These are phyloP conservation scores for Rhabdomys dilectus DNA, from an alignment of 2,113 vertebrate genomes.

Conservation along the genomic window DNA sequence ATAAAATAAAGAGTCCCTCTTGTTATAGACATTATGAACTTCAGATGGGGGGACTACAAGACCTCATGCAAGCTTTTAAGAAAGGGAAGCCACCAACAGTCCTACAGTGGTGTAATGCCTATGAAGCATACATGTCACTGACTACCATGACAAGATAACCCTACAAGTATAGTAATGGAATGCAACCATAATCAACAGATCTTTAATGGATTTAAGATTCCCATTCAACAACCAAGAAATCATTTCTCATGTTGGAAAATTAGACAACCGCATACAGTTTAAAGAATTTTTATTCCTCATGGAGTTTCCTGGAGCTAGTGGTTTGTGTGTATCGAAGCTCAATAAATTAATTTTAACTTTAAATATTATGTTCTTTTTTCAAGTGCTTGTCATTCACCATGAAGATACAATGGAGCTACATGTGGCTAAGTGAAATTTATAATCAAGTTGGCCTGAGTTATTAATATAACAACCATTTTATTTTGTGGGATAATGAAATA, in stretches of 20 bases:
- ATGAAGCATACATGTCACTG: not conserved
- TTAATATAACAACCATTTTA: not conserved
- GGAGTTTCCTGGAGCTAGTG: not conserved
- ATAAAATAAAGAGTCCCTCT: not conserved
- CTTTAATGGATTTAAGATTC: not conserved
- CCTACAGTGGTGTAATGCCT: not conserved
- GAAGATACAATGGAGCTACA: not conserved
- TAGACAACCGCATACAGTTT: not conserved
- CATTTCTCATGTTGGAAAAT: not conserved
- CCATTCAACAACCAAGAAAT: not conserved
- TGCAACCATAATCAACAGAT: not conserved
- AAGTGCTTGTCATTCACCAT: not conserved
- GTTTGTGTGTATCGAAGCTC: not conserved
- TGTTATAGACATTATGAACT: not conserved
- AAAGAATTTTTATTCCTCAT: not conserved
- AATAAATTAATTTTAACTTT: not conserved
- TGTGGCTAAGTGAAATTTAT: not conserved
- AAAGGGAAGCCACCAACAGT: not conserved
- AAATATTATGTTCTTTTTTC: not conserved
- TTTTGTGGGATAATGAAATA: not conserved
- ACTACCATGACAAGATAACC: not conserved
- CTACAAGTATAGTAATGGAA: not conserved
- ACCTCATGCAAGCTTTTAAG: not conserved
- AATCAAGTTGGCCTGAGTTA: not conserved
- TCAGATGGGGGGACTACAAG: not conserved